Conservation (phyloP, 2,888 invertebrate genomes). For the Galerucella nymphaeae region DNA sequence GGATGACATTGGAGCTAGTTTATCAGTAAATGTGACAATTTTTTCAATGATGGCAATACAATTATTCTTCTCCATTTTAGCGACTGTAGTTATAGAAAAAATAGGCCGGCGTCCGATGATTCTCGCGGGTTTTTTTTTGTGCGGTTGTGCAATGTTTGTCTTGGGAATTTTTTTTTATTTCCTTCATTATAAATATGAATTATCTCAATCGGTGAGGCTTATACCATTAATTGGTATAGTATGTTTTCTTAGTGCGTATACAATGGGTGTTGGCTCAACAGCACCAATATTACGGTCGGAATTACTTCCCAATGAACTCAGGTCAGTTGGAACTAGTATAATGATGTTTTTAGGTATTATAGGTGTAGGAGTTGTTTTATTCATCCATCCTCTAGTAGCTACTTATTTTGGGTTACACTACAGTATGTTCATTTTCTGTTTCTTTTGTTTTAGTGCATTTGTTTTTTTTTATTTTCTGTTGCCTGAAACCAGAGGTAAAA, state of each 20-base stretch:
- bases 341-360: not conserved
- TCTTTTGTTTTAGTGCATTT: conserved; percentile 24
- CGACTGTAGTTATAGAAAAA: conserved; percentile 78
- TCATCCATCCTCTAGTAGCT: not conserved
- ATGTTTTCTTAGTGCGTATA: not conserved
- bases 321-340: conserved; percentile 10
- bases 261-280: not conserved
- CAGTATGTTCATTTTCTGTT: conserved; percentile 30
- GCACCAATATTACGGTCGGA: conserved; percentile 58
- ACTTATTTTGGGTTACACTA: not conserved
- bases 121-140: conserved; percentile 73
- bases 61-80: conserved; percentile 73
- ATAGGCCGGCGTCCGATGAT: conserved; percentile 78
- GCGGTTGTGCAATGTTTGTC: conserved; percentile 71
- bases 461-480: conserved; percentile 34
- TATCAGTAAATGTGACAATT: conserved; percentile 73
- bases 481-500: conserved; percentile 46
- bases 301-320: conserved; percentile 48
- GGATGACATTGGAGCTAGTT: conserved; percentile 71
- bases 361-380: not conserved
- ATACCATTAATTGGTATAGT: conserved; percentile 1
- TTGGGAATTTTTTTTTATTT: conserved; percentile 70
- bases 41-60: conserved; percentile 83
- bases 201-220: not conserved
- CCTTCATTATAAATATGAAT: not conserved